These are phyloP conservation scores for Poeciliopsis turneri DNA, from an alignment of 2,797 vertebrate genomes.

Conservation along the genomic window DNA sequence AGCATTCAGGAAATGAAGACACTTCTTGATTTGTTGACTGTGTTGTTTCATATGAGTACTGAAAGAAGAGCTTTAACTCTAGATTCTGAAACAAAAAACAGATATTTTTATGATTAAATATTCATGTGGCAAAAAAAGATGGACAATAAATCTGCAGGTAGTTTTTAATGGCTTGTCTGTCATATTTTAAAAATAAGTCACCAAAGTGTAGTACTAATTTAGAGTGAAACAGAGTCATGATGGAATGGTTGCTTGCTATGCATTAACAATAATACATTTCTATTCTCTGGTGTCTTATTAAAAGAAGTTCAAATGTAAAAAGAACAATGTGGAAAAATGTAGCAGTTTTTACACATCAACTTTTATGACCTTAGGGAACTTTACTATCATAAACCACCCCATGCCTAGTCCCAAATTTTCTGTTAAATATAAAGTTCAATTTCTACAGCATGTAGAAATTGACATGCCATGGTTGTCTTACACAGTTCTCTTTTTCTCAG, in stretches of 20 bases:
- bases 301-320: not conserved
- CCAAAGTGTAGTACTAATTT: not conserved
- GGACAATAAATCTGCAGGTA: not conserved
- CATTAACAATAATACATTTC: not conserved
- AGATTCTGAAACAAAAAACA: not conserved
- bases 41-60: slow-evolving; percentile 3
- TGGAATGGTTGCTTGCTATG: not conserved
- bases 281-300: not conserved
- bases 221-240: not conserved
- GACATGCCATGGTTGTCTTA: not conserved
- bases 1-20: slow-evolving; percentile 15
- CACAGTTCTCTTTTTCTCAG: not conserved
- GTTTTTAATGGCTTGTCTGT: not conserved
- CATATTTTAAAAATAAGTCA: not conserved
- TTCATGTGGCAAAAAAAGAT: slow-evolving; percentile 1
- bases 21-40: slow-evolving; percentile 26
- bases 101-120: not conserved
- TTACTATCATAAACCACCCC: not conserved
- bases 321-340: not conserved
- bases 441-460: not conserved
- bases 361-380: not conserved
- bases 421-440: not conserved
- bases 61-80: slow-evolving; percentile 3
- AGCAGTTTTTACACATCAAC: not conserved
- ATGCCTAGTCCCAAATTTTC: not conserved